These are phyloP conservation scores for Oncopeltus fasciatus DNA, from an alignment of 1,140 invertebrate genomes.

Conservation along the genomic window DNA sequence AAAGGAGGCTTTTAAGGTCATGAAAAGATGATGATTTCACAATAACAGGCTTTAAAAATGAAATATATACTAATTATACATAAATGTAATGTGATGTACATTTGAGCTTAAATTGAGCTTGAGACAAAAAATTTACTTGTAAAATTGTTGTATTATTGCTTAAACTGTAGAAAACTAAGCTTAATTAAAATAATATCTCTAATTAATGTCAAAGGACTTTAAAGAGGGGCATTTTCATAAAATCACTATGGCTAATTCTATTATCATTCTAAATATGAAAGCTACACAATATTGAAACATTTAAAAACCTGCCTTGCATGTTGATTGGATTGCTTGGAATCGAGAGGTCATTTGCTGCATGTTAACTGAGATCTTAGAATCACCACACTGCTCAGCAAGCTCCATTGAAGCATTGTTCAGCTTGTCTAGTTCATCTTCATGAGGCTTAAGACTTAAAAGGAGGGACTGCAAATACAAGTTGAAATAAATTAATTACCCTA, in stretches of 20 bases:
- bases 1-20: too few species aligned
- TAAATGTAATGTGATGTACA: too few species aligned
- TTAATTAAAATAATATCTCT: not conserved
- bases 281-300: not conserved
- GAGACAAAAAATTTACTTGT: too few species aligned
- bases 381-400: constrained; percentile 66
- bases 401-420: constrained; percentile 78
- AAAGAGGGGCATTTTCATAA: not conserved
- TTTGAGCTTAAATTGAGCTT: too few species aligned
- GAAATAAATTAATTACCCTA: too few species aligned
- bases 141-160: too few species aligned
- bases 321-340: constrained; percentile 79
- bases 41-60: too few species aligned
- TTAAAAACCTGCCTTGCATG: constrained; percentile 59
- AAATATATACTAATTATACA: too few species aligned
- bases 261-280: too few species aligned
- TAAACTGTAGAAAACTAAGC: not conserved
- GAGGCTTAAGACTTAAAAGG: constrained; percentile 58
- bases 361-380: constrained; percentile 77
- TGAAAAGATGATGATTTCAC: too few species aligned
- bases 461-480: constrained; percentile 55
- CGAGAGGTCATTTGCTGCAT: constrained; percentile 82
- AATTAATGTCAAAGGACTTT: not conserved
- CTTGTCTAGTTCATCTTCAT: constrained; percentile 76
- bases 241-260: too few species aligned